Evolutionary conservation across 2,888 invertebrate species (phyloP).

Genomic region (Fissipunctia ypsillon): DNA sequence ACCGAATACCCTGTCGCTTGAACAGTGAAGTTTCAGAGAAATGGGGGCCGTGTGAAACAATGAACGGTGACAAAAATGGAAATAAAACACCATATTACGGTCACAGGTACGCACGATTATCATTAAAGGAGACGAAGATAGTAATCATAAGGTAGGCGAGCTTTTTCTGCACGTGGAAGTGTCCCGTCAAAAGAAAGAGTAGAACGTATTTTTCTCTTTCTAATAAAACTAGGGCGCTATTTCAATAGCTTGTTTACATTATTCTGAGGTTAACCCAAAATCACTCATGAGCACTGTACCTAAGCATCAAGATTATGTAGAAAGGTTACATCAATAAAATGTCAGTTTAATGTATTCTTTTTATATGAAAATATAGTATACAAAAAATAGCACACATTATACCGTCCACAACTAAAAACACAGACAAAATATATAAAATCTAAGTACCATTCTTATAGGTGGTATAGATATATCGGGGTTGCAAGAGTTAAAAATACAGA

Average conservation of each 20-base stretch:
- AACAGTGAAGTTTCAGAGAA: slow-evolving; percentile 59
- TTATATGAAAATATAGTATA: slow-evolving; percentile 59
- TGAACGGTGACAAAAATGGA: not conserved
- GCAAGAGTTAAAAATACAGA: slow-evolving; percentile 71
- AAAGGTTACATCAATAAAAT: slow-evolving; percentile 58
- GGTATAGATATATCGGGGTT: slow-evolving; percentile 65
- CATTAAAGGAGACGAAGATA: not conserved
- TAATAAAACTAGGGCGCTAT: slow-evolving; percentile 6
- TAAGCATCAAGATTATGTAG: slow-evolving; percentile 47
- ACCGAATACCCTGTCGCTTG: slow-evolving; percentile 79
- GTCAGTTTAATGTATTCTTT: slow-evolving; percentile 44
- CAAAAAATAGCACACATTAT: slow-evolving; percentile 64
- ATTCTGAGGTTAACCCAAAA: slow-evolving; percentile 13
- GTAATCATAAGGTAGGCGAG: slow-evolving; percentile 5
- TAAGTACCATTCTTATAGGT: slow-evolving; percentile 54
- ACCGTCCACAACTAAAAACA: slow-evolving; percentile 56
- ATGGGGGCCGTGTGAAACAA: slow-evolving; percentile 26
- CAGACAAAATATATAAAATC: slow-evolving; percentile 59
- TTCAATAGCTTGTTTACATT: slow-evolving; percentile 19
- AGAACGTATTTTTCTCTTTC: slow-evolving; percentile 18
- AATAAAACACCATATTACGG: not conserved
- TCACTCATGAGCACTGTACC: slow-evolving; percentile 32
- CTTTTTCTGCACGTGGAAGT: slow-evolving; percentile 42
- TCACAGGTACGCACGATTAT: not conserved
- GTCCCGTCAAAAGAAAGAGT: slow-evolving; percentile 21